phyloP scores from a whole-genome alignment of 2,888 invertebrate genomes.

The Melolontha melolontha region DNA sequence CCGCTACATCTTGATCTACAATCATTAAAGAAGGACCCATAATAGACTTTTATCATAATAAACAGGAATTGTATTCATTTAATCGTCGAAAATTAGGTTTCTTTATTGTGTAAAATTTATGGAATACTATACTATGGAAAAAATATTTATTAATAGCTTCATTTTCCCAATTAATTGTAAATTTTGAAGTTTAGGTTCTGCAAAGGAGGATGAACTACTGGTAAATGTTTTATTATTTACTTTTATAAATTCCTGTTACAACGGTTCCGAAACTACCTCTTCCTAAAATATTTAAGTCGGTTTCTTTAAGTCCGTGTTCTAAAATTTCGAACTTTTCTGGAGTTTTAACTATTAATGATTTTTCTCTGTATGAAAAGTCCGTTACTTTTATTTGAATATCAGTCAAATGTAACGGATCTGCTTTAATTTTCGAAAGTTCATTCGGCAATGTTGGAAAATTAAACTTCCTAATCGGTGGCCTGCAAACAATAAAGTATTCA shows the following conservation, averaged over 20 bases:
- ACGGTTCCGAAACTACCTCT: conserved; percentile 62
- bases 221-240: conserved; percentile 48
- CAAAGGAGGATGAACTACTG: too few species aligned
- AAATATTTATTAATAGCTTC: not conserved
- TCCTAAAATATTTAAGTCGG: conserved; percentile 56
- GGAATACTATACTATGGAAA: conserved; percentile 8
- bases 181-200: too few species aligned
- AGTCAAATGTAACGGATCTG: not conserved
- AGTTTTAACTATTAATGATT: conserved; percentile 49
- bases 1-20: conserved; percentile 57
- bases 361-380: conserved; percentile 43
- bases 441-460: not conserved
- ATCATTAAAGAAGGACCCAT: conserved; percentile 6
- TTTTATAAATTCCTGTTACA: conserved; percentile 58
- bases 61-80: too few species aligned
- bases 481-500: too few species aligned
- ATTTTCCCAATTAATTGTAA: too few species aligned
- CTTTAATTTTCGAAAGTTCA: not conserved
- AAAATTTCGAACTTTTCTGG: conserved; percentile 57
- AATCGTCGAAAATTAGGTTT: too few species aligned
- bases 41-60: too few species aligned
- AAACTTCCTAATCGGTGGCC: conserved; percentile 7
- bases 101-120: too few species aligned
- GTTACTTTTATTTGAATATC: conserved; percentile 36
- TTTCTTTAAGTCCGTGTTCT: conserved; percentile 53